Percentiles rank a stretch among this genome's conserved stretches.
Evolutionary conservation across 2,888 invertebrate genomes (phyloP).

Genomic region (Euspilapteryx auroguttella): DNA sequence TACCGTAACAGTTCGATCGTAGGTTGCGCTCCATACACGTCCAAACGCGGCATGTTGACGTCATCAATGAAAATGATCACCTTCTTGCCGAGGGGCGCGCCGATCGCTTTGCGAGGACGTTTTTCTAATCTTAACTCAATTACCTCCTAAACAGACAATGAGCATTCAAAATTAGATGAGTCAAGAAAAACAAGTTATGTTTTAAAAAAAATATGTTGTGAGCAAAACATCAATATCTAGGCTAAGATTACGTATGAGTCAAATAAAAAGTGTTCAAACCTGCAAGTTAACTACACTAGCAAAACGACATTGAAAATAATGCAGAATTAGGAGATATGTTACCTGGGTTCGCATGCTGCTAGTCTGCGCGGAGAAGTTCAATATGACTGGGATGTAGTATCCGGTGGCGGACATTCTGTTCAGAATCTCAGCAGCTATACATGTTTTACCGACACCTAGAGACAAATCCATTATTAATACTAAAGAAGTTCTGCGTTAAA

Average conservation of each 20-base stretch:
- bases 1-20: constrained; percentile 86
- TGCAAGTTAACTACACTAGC: too few relatives aligned
- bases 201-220: too few relatives aligned
- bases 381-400: constrained; percentile 71
- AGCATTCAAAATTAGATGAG: neutral
- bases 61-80: constrained; percentile 88
- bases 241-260: too few relatives aligned
- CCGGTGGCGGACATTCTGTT: constrained; percentile 63
- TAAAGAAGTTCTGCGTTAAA: too few relatives aligned
- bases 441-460: constrained; percentile 92
- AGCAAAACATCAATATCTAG: too few relatives aligned
- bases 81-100: constrained; percentile 81
- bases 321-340: too few relatives aligned
- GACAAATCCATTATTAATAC: constrained; percentile 9
- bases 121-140: constrained; percentile 85
- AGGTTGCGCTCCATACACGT: constrained; percentile 88
- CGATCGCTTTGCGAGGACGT: constrained; percentile 75
- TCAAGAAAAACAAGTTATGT: too few relatives aligned
- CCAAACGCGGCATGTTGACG: constrained; percentile 88
- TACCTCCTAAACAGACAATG: constrained; percentile 63
- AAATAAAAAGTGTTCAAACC: too few relatives aligned
- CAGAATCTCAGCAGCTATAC: constrained; percentile 76
- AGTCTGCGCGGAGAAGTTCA: constrained; percentile 93
- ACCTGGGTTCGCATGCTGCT: constrained; percentile 79
- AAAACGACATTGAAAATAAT: too few relatives aligned